phyloP scores from a whole-genome alignment of 1,140 invertebrate genomes.

The Schlechtendalia chinensis region DNA sequence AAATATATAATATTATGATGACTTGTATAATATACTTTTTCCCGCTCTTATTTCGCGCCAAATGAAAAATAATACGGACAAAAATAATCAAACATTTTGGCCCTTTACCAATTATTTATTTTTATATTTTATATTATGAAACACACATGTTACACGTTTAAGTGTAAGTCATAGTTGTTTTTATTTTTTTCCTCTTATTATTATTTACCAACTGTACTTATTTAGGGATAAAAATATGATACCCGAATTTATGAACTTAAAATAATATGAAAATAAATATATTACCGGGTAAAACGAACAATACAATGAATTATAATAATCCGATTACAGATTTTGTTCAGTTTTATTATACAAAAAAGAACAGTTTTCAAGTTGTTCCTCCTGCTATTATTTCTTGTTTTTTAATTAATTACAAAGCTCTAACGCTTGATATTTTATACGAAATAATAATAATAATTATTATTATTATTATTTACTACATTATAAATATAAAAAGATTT shows the following conservation, averaged over 20 bases:
- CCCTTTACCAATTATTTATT: slow-evolving; percentile 21
- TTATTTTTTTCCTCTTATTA: neutral
- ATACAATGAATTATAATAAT: neutral
- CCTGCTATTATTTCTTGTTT: too few relatives aligned
- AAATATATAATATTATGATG: neutral
- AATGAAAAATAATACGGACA: slow-evolving; percentile 22
- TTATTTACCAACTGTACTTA: neutral
- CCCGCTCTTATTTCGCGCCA: slow-evolving; percentile 31
- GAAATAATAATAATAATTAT: too few relatives aligned
- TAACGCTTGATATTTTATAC: too few relatives aligned
- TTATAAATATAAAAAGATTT: too few relatives aligned
- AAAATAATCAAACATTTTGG: slow-evolving; percentile 42
- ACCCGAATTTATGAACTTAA: neutral
- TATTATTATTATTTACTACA: too few relatives aligned
- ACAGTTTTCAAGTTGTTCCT: too few relatives aligned
- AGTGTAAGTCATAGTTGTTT: neutral
- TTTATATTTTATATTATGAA: slow-evolving; percentile 31
- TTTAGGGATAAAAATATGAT: too few relatives aligned
- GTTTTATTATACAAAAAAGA: too few relatives aligned
- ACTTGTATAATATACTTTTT: neutral
- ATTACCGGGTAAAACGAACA: neutral
- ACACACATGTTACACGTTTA: slow-evolving; percentile 14
- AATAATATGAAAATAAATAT: too few relatives aligned
- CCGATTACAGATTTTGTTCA: too few relatives aligned
- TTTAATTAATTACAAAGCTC: too few relatives aligned